These are phyloP conservation scores for Pandemis cinnamomeana DNA, from an alignment of 2,888 invertebrate genomes.

Conservation along the genomic window DNA sequence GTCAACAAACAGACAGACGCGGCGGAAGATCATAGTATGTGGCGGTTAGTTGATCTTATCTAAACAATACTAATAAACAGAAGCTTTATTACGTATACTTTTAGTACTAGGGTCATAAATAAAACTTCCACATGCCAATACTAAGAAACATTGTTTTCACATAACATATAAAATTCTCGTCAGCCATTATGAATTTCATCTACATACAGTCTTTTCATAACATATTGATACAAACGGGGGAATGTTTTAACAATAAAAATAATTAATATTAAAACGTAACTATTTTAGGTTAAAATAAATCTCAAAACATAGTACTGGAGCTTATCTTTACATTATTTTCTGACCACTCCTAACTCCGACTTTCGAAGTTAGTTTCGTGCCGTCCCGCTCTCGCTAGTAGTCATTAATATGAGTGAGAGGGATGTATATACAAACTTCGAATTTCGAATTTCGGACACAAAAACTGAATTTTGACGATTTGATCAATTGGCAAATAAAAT, in stretches of 20 bases:
- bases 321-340: no score
- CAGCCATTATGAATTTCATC: constrained; percentile 53
- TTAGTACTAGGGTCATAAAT: neutral
- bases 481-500: no score
- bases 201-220: constrained; percentile 65
- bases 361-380: neutral
- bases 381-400: neutral
- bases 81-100: no score
- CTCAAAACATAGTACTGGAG: neutral
- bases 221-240: constrained; percentile 7
- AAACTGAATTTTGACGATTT: no score
- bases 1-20: no score
- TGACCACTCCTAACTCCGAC: neutral
- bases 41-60: no score
- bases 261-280: neutral
- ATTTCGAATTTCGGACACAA: neutral
- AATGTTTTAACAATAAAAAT: constrained; percentile 3
- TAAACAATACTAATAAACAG: no score
- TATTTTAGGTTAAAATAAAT: neutral
- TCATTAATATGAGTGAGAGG: neutral
- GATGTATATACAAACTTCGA: neutral
- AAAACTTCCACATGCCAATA: constrained; percentile 30
- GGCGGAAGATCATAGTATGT: no score
- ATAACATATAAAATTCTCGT: constrained; percentile 44
- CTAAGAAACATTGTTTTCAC: constrained; percentile 41